Percentiles rank a stretch among this genome's conserved stretches.
phyloP scores from a whole-genome alignment of 2,113 vertebrate species.

The Syrrhaptes paradoxus region DNA sequence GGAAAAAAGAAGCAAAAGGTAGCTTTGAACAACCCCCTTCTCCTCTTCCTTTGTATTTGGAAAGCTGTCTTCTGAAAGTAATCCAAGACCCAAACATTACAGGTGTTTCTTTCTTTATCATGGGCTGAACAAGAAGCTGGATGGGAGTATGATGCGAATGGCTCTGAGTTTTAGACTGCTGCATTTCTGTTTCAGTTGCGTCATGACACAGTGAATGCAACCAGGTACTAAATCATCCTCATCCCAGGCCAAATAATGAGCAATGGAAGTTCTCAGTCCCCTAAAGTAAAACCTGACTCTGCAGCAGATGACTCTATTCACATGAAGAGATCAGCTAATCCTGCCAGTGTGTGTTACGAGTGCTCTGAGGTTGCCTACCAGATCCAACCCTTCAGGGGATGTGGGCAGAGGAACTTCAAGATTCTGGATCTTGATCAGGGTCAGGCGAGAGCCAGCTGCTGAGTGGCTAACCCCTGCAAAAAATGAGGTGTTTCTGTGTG shows the following conservation, averaged over 20 bases:
- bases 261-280: background rate
- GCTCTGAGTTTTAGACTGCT: background rate
- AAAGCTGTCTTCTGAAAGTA: background rate
- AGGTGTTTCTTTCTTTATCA: background rate
- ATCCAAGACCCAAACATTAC: background rate
- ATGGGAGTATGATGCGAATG: background rate
- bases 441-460: slow-evolving; percentile 38
- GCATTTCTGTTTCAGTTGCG: background rate
- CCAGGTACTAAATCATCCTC: background rate
- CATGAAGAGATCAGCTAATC: background rate
- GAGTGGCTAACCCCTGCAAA: slow-evolving; percentile 47
- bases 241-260: background rate
- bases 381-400: slow-evolving; percentile 47
- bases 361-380: slow-evolving; percentile 51
- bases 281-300: background rate
- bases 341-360: background rate
- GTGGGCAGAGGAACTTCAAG: slow-evolving; percentile 53
- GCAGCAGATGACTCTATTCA: background rate
- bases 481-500: slow-evolving; percentile 41
- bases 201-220: background rate
- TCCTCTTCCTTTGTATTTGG: background rate
- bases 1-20: background rate
- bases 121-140: background rate
- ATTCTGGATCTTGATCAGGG: slow-evolving; percentile 49
- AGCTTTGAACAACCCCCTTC: background rate